Conservation (phyloP, 2,888 invertebrate genomes). For the Caenorhabditis uteleia region DNA sequence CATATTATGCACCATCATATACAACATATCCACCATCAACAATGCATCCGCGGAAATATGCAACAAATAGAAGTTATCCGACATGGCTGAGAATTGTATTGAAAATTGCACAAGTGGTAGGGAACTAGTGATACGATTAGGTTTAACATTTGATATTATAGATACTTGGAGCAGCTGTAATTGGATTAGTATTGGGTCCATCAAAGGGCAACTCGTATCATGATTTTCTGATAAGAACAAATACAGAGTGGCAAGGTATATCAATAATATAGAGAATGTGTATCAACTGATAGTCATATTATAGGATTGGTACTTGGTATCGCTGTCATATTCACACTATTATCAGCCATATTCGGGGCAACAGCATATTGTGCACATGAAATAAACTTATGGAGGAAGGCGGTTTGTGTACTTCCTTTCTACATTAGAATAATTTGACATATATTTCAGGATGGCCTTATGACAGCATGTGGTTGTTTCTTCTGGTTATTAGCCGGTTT, state of each 20-base stretch:
- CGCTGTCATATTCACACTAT: constrained; percentile 42
- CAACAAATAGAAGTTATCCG: constrained; percentile 43
- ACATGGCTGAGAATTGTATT: constrained; percentile 41
- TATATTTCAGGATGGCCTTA: constrained; percentile 56
- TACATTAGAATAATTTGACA: not conserved
- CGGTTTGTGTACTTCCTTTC: constrained; percentile 35
- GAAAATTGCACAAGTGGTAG: constrained; percentile 58
- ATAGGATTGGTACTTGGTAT: constrained; percentile 50
- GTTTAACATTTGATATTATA: constrained; percentile 11
- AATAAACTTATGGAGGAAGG: constrained; percentile 54
- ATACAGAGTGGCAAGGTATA: constrained; percentile 52
- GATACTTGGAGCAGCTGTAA: constrained; percentile 59
- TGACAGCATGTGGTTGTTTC: constrained; percentile 50
- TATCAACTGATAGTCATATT: not conserved
- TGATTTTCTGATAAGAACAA: constrained; percentile 58
- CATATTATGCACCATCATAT: constrained; percentile 62
- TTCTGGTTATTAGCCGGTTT: constrained; percentile 59
- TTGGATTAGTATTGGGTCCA: constrained; percentile 63
- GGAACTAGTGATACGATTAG: not conserved
- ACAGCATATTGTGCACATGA: constrained; percentile 53
- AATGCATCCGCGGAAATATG: constrained; percentile 46
- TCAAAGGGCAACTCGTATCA: constrained; percentile 54
- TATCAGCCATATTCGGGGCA: constrained; percentile 52
- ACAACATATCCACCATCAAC: constrained; percentile 63
- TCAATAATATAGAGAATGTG: too few species aligned